Evolutionary conservation across 2,797 vertebrate species (phyloP), one percentile per base, ranked within the genome.

Genomic region (Triplophysa bombifrons): DNA sequence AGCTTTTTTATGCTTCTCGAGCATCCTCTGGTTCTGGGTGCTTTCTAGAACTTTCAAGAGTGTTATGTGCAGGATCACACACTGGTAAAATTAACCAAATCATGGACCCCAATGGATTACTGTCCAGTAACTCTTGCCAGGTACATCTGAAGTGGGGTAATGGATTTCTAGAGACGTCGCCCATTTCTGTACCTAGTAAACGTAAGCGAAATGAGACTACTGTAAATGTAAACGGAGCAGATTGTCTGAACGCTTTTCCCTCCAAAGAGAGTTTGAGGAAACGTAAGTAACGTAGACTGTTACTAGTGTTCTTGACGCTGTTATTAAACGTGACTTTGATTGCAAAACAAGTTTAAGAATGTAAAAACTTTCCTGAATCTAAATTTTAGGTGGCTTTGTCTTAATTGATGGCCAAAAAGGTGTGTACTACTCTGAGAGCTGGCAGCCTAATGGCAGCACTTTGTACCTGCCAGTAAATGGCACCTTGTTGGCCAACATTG

Each of bases 361-460:
- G 20, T 25, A 25, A 4, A 1, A 25, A 25, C 3, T 58, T 6
- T 13, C 22, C 22, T 64, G 13, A 13, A 34, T 46, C 20, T 11
- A 17, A 34, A 63, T 22, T 80, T 11, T 48, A 86, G 80, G 71
- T 79, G 76, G 58, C 25, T 90, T 90, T 82, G 73, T 90, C 46
- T 74, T 68, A 22, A 82, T 90, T 34, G 74, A 84, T 56, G 84
- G 86, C 17, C 84, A 88, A 58, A 86, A 68, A 77, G 87, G 87
- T 34, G 87, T 88, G 56, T 89, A 84, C 68, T 84, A 81, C 69
- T 88, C 89, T 0, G 88, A 90, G 72, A 82, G 72, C 41, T 90
- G 85, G 85, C 80, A 88, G 64, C 76, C 86, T 25, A 87, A 86
- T 78, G 87, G 88, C 12, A 87, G 84, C 85, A 88, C 89, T 1